Evolutionary conservation across 2,797 vertebrate species (phyloP).

Genomic region (Hippoglossus hippoglossus): DNA sequence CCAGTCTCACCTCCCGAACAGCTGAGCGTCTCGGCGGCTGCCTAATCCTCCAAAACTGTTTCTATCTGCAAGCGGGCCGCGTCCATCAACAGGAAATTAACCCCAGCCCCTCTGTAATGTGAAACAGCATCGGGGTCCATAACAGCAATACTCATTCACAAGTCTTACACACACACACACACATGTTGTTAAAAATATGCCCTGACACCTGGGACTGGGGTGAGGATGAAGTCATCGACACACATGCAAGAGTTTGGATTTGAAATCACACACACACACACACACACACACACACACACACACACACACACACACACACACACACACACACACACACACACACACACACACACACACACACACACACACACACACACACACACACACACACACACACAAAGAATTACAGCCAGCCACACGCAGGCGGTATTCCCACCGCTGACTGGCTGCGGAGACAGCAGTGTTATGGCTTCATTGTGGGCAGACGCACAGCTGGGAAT

Average conservation of each 20-base stretch:
- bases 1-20: conserved; percentile 70
- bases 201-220: conserved; percentile 50
- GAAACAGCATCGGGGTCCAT: conserved; percentile 67
- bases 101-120: conserved; percentile 74
- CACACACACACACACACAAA: conserved; percentile 11
- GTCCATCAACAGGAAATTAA: conserved; percentile 79
- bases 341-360: conserved; percentile 6
- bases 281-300: conserved; percentile 8
- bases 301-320: too few relatives aligned
- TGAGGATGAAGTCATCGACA: conserved; percentile 76
- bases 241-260: conserved; percentile 43
- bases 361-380: conserved; percentile 6
- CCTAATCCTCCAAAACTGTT: conserved; percentile 60
- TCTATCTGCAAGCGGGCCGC: conserved; percentile 48
- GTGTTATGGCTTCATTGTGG: conserved; percentile 72
- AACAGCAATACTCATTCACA: conserved; percentile 58
- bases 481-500: conserved; percentile 79
- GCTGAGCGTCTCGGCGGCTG: conserved; percentile 55
- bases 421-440: conserved; percentile 57
- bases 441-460: conserved; percentile 59
- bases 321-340: too few relatives aligned
- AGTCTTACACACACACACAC: conserved; percentile 30
- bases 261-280: conserved; percentile 8
- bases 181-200: conserved; percentile 68
- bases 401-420: conserved; percentile 46